phyloP scores from a whole-genome alignment of 2,797 vertebrate species.

The Parotocinclus haroldoi region DNA sequence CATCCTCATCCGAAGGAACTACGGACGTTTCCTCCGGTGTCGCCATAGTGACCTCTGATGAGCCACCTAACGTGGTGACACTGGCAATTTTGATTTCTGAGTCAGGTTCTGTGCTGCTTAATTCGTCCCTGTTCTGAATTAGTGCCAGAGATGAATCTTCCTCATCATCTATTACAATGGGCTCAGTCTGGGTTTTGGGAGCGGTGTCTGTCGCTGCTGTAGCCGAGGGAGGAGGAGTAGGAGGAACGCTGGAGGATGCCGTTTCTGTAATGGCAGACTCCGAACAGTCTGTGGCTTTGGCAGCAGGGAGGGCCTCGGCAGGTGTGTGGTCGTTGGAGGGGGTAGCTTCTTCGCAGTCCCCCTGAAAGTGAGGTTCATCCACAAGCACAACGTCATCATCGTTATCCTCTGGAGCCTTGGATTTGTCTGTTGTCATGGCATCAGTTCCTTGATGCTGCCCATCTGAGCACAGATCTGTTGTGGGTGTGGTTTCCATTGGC shows the following conservation, averaged over 20 bases:
- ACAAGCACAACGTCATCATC: constrained; percentile 95
- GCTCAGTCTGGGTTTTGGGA: constrained; percentile 80
- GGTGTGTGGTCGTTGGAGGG: constrained; percentile 39
- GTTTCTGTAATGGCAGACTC: constrained; percentile 66
- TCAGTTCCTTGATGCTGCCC: constrained; percentile 71
- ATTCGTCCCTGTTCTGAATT: constrained; percentile 49
- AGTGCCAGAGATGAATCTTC: constrained; percentile 71
- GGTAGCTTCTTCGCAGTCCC: constrained; percentile 35
- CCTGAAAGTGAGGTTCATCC: constrained; percentile 74
- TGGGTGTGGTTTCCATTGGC: constrained; percentile 82
- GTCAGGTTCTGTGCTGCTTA: constrained; percentile 92
- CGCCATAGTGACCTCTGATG: constrained; percentile 41
- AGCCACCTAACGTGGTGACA: constrained; percentile 92
- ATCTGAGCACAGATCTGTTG: constrained; percentile 75
- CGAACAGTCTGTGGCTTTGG: constrained; percentile 74
- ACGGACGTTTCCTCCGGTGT: constrained; percentile 16
- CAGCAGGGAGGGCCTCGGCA: constrained; percentile 48
- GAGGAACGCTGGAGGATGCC: constrained; percentile 61
- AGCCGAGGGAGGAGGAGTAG: constrained; percentile 53
- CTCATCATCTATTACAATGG: constrained; percentile 97
- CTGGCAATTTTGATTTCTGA: constrained; percentile 96
- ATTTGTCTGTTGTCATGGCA: constrained; percentile 73
- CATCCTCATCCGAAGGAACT: constrained; percentile 45
- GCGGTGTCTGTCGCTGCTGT: constrained; percentile 59
- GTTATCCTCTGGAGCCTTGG: constrained; percentile 74